Conservation (phyloP, 2,888 invertebrate genomes). For the Dioctria linearis region DNA sequence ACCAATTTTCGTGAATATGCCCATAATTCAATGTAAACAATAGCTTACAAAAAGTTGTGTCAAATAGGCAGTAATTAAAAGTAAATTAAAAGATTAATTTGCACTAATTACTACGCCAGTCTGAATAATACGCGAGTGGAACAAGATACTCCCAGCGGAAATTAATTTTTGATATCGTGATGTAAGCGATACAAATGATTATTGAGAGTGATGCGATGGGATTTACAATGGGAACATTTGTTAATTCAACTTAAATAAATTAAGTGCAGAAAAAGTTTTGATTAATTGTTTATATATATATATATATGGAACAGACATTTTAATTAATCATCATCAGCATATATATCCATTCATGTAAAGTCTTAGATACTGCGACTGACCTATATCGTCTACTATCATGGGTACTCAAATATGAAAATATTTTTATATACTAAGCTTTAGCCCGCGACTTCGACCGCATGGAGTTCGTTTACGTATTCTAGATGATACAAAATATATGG, state of each 20-base stretch:
- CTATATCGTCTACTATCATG: no score
- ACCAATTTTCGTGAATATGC: slow-evolving; percentile 14
- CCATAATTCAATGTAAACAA: slow-evolving; percentile 22
- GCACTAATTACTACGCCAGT: background rate
- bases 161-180: background rate
- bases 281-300: background rate
- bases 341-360: no score
- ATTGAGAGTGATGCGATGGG: background rate
- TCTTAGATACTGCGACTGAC: no score
- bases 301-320: no score
- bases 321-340: no score
- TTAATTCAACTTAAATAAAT: background rate
- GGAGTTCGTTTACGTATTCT: no score
- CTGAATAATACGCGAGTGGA: slow-evolving; percentile 4
- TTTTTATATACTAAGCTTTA: no score
- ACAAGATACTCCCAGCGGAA: slow-evolving; percentile 11
- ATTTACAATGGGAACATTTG: background rate
- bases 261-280: background rate
- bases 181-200: background rate
- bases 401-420: no score
- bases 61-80: slow-evolving; percentile 34
- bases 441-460: no score
- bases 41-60: slow-evolving; percentile 16
- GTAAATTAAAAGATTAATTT: slow-evolving; percentile 33
- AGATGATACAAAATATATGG: no score